Evolutionary conservation across 2,797 vertebrate genomes (phyloP).

Genomic region (Notolepis coatsorum): DNA sequence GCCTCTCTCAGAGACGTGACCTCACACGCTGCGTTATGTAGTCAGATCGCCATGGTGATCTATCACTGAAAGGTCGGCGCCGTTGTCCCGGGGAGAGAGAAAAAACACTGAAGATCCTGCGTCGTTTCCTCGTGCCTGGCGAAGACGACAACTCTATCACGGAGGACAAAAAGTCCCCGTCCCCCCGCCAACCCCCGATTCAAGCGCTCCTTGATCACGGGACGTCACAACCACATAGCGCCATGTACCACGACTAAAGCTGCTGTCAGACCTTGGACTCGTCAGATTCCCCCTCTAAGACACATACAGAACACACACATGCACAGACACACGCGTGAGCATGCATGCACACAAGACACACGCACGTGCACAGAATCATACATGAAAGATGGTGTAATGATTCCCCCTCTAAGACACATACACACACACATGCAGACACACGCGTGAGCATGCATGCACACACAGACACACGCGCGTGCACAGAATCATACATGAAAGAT

Average conservation of each 20-base stretch:
- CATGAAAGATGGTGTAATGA: constrained; percentile 4
- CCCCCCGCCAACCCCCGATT: not conserved
- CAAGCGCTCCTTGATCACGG: constrained; percentile 1
- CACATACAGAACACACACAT: not conserved
- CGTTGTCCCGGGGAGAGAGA: constrained; percentile 5
- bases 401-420: constrained; percentile 2
- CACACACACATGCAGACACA: not conserved
- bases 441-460: no score
- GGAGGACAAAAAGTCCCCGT: constrained; percentile 4
- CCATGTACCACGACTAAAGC: not conserved
- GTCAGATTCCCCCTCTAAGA: constrained; percentile 3
- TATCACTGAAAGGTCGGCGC: constrained; percentile 15
- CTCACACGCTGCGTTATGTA: constrained; percentile 7
- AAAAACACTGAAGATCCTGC: constrained; percentile 8
- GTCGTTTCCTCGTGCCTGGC: not conserved
- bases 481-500: no score
- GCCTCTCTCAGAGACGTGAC: constrained; percentile 4
- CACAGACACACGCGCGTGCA: no score
- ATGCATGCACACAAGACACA: no score
- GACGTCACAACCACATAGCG: not conserved
- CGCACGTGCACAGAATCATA: no score
- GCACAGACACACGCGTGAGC: no score
- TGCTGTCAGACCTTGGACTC: not conserved
- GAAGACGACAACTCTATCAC: constrained; percentile 1
- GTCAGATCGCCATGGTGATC: constrained; percentile 39